These are phyloP conservation scores for Drosophila formosana DNA, from an alignment of 2,888 invertebrate genomes.

Conservation along the genomic window DNA sequence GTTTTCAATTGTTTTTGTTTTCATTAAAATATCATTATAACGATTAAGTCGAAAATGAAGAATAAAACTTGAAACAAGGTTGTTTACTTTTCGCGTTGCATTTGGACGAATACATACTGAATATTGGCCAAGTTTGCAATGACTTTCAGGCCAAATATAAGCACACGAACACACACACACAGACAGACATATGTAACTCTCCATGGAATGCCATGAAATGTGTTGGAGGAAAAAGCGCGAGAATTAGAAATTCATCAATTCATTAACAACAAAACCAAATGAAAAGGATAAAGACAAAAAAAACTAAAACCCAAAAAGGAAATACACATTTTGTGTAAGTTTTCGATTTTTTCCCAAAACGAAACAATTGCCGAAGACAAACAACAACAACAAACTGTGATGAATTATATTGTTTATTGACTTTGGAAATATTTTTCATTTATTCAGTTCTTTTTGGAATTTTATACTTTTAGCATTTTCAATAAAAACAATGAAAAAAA, in stretches of 20 bases:
- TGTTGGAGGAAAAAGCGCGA: conserved; percentile 14
- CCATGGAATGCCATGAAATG: conserved; percentile 42
- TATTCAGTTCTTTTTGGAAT: conserved; percentile 29
- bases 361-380: conserved; percentile 51
- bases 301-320: conserved; percentile 1
- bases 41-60: conserved; percentile 36
- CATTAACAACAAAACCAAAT: conserved; percentile 16
- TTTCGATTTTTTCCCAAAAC: conserved; percentile 29
- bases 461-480: conserved; percentile 27
- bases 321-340: conserved; percentile 33
- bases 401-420: conserved; percentile 67
- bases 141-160: conserved; percentile 19
- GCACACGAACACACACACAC: conserved; percentile 15
- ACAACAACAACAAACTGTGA: conserved; percentile 74
- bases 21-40: conserved; percentile 45
- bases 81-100: conserved; percentile 68
- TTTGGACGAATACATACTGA: conserved; percentile 12
- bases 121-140: conserved; percentile 26
- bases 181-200: background rate
- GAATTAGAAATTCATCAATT: conserved; percentile 19
- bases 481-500: conserved; percentile 1
- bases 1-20: conserved; percentile 41
- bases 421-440: conserved; percentile 34
- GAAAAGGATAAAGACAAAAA: conserved; percentile 2
- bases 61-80: conserved; percentile 48